Base-by-base conservation (phyloP, 2,888 invertebrate species). In the Onchidella celtica region DNA sequence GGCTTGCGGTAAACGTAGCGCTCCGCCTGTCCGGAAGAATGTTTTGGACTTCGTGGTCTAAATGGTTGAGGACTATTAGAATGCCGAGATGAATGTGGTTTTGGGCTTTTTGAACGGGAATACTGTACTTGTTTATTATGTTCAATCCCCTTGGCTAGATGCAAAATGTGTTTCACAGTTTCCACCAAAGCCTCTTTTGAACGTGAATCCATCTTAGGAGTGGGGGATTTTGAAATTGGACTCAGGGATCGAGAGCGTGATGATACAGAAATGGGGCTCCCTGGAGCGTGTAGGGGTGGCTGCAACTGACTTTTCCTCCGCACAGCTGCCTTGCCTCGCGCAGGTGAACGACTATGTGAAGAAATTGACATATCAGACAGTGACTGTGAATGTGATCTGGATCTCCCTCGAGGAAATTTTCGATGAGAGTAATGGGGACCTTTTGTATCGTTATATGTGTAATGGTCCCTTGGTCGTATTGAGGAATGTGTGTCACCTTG, bases 191-290 rank as follows among this genome's bases (percentile, higher is more conserved):
- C 72, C 32, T 72, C 55, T 14, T 72, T 70, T 34, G 47, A 61
- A 4, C 68, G 34, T 57, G 21, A 40, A 34, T 24, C 3, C 29
- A 24, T 27, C 9, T 34, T 24, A 2, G 69, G 40, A 61, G 70
- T 81, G n/a, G 81, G 81, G 4, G 76, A 76, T 34, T 76, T 76
- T 27, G 81, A 81, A 17, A 81, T 72, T 29, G 76, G 81, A 24
- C 81, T 81, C 9, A 81, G 70, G 4, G 81, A 81, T 14, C 55
- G 81, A 61, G 81, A 81, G n/a, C 81, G 24, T 1, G 81, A 81
- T 3, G 75, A 81, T 6, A 81, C 47, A 34, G 81, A 81, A 40
- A 81, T 81, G 0, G 81, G 81, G 59, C 81, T 81, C 14, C 65
- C 29, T 14, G 81, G 76, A 21, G 59, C 38, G 36, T 32, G 78